Evolutionary conservation across 2,797 vertebrate species (phyloP), one percentile per base, ranked within the genome.

Genomic region (Poeciliopsis paucimaculata): DNA sequence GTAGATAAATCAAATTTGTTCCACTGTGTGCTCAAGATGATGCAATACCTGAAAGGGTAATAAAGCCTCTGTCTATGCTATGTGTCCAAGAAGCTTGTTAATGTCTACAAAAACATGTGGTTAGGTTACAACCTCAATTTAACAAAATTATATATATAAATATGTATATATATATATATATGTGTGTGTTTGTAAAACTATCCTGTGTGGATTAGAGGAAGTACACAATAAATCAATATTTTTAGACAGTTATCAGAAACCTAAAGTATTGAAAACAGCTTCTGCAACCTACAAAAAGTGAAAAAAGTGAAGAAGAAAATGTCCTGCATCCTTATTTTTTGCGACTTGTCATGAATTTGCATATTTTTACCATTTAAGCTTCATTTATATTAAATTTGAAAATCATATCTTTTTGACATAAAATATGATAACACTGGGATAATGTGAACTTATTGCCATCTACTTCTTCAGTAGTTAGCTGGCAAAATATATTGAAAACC

Each of bases 401-500:
- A 82, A 34, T 5, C 46, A 73, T 12, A 34, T 9, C n/a, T 79
- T 76, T 23, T 45, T 60, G 26, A 51, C 16, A 64, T 53, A 3
- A 66, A 77, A 70, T 39, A 39, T 49, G 3, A 36, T 39, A 51
- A 18, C 4, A 13, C n/a, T 18, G 39, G 31, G 55, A 72, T 18
- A 70, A 62, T 74, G 36, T 20, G 9, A 31, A 62, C 57, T 39
- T 12, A 72, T 49, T 4, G 4, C 73, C 0, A 78, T 39, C 78
- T 55, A 73, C 28, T 45, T 26, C 13, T 78, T 70, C 13, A 39
- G n/a, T 72, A 46, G 31, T 72, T 62, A 68, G 41, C 55, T 26
- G 53, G 39, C 39, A 20, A 78, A 72, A 74, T 45, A 57, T 16
- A 55, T 72, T 46, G 41, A 64, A 43, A 84, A 62, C 60, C n/a